Base-by-base conservation (phyloP, 2,888 invertebrate species). In the Apantesis nais region DNA sequence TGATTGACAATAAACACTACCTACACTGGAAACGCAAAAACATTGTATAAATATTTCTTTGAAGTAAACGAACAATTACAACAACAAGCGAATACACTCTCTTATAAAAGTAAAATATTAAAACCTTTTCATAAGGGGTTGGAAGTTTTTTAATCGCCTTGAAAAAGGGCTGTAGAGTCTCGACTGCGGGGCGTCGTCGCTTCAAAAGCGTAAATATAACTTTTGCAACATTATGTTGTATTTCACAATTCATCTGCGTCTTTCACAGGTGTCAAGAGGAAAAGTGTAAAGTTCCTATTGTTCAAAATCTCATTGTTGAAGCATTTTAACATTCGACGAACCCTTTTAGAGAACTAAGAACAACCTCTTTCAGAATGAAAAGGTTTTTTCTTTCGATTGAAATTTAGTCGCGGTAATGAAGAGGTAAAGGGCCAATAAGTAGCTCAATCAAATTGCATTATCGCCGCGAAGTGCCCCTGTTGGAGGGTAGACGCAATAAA, bases 401-500 rank as follows among this genome's bases (percentile, higher is more conserved):
- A 89, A 89, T 86, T 88, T 87, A 83, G 86, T 83, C 83, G 82
- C 73, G 72, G 83, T 90, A 92, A 93, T 93, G 90, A 91, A 92
- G 91, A 89, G 89, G 90, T 90, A 92, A 93, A 93, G 89, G 87
- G 88, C 89, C 92, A 92, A 91, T 94, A 92, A 94, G 92, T 90
- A 90, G 91, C 90, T 89, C 89, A 87, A 92, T 92, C 90, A 91
- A 91, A 93, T 93, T 89, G 92, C 89, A 92, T 93, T 94, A 94
- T 90, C 90, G 87, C 89, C 85, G 79, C 76, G 85, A 77, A 82
- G 84, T 87, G 85, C 84, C 88, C 87, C 85, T 84, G 71, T 79
- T 77, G 84, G 88, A 87, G 89, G 87, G 89, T 86, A 88, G 90
- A 89, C 87, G 86, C 87, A 85, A 89, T 88, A 92, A 91, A 93